Conservation (phyloP, 2,113 vertebrate genomes). For the Proteles cristata region DNA sequence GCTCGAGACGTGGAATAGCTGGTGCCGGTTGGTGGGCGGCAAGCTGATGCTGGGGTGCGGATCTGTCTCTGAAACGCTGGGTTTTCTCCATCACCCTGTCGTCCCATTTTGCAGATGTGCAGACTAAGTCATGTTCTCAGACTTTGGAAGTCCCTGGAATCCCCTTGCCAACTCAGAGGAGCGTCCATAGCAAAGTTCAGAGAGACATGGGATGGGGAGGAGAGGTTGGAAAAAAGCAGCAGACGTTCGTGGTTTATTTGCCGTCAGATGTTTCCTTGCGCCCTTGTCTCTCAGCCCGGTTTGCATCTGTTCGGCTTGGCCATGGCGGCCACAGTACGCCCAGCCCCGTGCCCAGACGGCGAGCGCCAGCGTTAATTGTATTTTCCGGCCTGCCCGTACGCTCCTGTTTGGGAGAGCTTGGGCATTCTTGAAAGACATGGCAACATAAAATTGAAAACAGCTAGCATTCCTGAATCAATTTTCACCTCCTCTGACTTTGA, state of each 20-base stretch:
- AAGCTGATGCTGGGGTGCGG: no score
- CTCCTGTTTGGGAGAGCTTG: constrained; percentile 79
- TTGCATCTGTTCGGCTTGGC: not conserved
- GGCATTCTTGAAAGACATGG: constrained; percentile 77
- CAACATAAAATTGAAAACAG: constrained; percentile 83
- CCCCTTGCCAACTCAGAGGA: not conserved
- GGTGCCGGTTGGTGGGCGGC: not conserved
- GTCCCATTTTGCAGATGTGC: not conserved
- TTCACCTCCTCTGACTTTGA: constrained; percentile 83
- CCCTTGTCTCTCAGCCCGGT: constrained; percentile 9
- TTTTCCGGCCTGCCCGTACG: constrained; percentile 82
- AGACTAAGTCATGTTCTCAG: not conserved
- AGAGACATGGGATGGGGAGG: not conserved
- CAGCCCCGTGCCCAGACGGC: constrained; percentile 62
- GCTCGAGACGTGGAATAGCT: not conserved
- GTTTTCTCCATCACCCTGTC: fast-evolving
- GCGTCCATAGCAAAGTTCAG: not conserved
- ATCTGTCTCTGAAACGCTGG: fast-evolving
- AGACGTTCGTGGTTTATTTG: not conserved
- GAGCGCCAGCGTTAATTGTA: constrained; percentile 81
- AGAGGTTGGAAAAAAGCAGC: not conserved
- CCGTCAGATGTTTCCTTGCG: not conserved
- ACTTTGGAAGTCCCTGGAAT: not conserved
- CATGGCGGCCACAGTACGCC: not conserved
- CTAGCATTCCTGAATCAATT: constrained; percentile 84